Conservation (phyloP, 2,888 invertebrate species). For the Himalopsyche japonica region DNA sequence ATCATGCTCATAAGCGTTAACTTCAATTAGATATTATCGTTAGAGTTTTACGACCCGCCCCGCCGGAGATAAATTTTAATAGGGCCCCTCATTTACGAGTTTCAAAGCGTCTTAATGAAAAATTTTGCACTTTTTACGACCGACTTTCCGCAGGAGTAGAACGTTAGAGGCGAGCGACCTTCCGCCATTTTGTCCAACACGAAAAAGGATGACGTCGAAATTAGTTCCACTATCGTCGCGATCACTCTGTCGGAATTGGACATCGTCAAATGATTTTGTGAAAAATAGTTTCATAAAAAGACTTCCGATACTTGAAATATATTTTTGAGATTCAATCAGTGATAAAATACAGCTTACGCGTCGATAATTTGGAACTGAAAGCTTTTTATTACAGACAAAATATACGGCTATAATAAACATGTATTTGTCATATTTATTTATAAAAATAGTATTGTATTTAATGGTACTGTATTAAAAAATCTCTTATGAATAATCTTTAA, state of each 20-base stretch:
- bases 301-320: neutral
- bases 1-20: constrained; percentile 40
- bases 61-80: constrained; percentile 40
- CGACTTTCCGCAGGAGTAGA: constrained; percentile 41
- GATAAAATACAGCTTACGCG: neutral
- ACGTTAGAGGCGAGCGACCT: constrained; percentile 42
- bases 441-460: too few relatives aligned
- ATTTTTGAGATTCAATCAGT: neutral
- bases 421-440: too few relatives aligned
- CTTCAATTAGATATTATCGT: constrained; percentile 41
- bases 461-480: too few relatives aligned
- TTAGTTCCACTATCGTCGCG: neutral
- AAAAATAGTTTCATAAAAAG: neutral
- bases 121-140: constrained; percentile 56
- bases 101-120: constrained; percentile 53
- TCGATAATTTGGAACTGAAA: too few relatives aligned
- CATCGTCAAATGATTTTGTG: neutral
- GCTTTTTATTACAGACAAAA: too few relatives aligned
- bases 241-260: neutral
- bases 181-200: constrained; percentile 6
- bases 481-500: too few relatives aligned
- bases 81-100: constrained; percentile 44
- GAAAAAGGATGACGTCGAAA: neutral
- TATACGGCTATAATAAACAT: too few relatives aligned
- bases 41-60: constrained; percentile 33